Percentiles rank a stretch among this genome's conserved stretches.
Conservation (phyloP, 2,888 invertebrate genomes). For the Trachelus stipa region DNA sequence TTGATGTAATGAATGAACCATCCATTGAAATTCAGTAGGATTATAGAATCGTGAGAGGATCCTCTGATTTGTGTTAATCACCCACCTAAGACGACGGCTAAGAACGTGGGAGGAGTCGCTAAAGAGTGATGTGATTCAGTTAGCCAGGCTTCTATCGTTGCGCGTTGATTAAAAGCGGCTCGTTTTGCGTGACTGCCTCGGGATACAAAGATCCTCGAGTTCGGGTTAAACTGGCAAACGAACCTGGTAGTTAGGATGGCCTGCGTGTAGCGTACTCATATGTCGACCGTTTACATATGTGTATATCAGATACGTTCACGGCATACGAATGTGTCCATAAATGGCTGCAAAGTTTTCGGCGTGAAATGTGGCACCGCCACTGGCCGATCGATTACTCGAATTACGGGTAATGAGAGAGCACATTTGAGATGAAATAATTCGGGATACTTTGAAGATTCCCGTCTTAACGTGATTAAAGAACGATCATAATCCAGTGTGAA, state of each 20-base stretch:
- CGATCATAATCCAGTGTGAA: neutral
- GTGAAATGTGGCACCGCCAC: slow-evolving; percentile 6
- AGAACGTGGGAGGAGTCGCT: neutral
- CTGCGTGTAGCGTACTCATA: neutral
- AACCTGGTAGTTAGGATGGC: neutral
- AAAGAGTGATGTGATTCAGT: slow-evolving; percentile 5
- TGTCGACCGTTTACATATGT: neutral
- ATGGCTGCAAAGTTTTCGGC: slow-evolving; percentile 1
- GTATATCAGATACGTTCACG: neutral
- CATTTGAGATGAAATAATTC: neutral
- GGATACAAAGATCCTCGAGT: slow-evolving; percentile 5
- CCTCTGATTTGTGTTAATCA: slow-evolving; percentile 2
- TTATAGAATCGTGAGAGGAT: neutral
- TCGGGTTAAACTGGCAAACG: slow-evolving; percentile 7
- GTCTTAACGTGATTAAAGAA: neutral
- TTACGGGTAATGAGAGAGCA: slow-evolving; percentile 4
- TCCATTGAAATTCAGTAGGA: neutral
- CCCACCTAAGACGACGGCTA: neutral
- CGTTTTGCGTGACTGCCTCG: slow-evolving; percentile 1
- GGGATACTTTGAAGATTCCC: neutral
- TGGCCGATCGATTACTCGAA: slow-evolving; percentile 8
- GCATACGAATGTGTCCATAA: neutral
- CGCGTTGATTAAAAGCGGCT: slow-evolving; percentile 7
- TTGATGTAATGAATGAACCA: neutral
- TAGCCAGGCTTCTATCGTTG: slow-evolving; percentile 3